Conservation (phyloP, 23 tunicate species). For the Botrylloides violaceus region DNA sequence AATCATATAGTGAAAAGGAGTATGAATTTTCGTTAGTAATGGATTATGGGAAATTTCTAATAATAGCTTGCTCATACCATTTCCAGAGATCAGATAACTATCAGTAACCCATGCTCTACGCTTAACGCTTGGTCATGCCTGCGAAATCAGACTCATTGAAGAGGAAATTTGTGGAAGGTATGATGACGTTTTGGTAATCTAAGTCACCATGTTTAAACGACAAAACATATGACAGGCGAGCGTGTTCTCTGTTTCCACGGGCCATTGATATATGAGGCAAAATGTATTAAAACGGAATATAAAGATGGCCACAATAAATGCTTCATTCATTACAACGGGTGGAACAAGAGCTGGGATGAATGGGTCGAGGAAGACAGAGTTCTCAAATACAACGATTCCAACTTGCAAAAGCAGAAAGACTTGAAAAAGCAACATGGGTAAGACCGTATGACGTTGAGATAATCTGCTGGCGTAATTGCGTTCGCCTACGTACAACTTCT, state of each 20-base stretch:
- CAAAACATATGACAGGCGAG: constrained; percentile 52
- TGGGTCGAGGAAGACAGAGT: constrained; percentile 83
- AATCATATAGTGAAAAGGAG: too few species aligned
- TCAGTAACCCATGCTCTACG: too few species aligned
- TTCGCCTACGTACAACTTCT: too few species aligned
- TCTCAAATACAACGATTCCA: constrained; percentile 55
- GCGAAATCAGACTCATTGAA: neutral
- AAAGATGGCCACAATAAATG: constrained; percentile 29
- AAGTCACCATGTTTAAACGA: too few species aligned
- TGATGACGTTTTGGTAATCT: too few species aligned
- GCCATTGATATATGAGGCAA: constrained; percentile 83
- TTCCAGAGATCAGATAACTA: too few species aligned
- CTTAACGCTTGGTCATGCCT: neutral
- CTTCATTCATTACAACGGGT: constrained; percentile 79
- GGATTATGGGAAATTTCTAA: too few species aligned
- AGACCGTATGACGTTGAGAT: too few species aligned
- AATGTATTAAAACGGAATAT: constrained; percentile 71
- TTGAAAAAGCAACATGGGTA: constrained; percentile 68
- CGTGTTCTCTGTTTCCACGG: constrained; percentile 83
- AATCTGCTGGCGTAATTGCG: too few species aligned
- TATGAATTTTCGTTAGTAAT: too few species aligned
- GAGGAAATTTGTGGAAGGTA: neutral
- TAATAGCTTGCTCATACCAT: too few species aligned
- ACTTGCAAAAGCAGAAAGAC: constrained; percentile 55
- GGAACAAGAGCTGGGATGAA: constrained; percentile 88